phyloP scores from a whole-genome alignment of 2,888 invertebrate genomes.

The Maniola hyperantus region DNA sequence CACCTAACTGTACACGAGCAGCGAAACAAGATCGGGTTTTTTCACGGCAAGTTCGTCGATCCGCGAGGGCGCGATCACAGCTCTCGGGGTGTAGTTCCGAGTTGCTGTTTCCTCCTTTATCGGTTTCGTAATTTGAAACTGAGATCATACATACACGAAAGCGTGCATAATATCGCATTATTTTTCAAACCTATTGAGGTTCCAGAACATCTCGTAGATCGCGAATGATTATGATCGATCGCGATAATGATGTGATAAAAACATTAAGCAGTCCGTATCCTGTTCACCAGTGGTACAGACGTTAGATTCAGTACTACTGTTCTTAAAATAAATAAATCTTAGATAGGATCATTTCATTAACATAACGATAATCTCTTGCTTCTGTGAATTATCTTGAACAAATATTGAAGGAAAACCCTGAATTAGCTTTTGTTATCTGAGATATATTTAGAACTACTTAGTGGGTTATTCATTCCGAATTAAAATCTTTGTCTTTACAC shows the following conservation, averaged over 20 bases:
- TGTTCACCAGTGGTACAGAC: background rate
- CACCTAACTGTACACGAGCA: constrained; percentile 76
- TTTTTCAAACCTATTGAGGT: background rate
- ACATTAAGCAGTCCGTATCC: background rate
- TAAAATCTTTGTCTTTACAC: constrained; percentile 44
- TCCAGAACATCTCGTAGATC: background rate
- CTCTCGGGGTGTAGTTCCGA: constrained; percentile 56
- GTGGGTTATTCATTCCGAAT: constrained; percentile 52
- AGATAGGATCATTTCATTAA: constrained; percentile 45
- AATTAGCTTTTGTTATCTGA: constrained; percentile 70
- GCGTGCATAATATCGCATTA: background rate
- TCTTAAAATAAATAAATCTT: constrained; percentile 35
- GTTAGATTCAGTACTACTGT: constrained; percentile 23
- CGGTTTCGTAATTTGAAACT: constrained; percentile 19
- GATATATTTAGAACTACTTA: constrained; percentile 65
- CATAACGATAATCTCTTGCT: constrained; percentile 54
- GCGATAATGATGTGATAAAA: too few species aligned
- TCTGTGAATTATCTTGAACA: constrained; percentile 71
- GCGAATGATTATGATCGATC: too few species aligned
- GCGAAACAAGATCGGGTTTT: constrained; percentile 78
- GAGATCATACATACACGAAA: constrained; percentile 3
- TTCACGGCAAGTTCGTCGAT: constrained; percentile 74
- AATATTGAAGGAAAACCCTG: constrained; percentile 74
- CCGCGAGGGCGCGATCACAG: constrained; percentile 55
- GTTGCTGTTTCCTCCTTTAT: constrained; percentile 35